phyloP scores from a whole-genome alignment of 2,113 vertebrate species.

The Megatriorchis doriae region DNA sequence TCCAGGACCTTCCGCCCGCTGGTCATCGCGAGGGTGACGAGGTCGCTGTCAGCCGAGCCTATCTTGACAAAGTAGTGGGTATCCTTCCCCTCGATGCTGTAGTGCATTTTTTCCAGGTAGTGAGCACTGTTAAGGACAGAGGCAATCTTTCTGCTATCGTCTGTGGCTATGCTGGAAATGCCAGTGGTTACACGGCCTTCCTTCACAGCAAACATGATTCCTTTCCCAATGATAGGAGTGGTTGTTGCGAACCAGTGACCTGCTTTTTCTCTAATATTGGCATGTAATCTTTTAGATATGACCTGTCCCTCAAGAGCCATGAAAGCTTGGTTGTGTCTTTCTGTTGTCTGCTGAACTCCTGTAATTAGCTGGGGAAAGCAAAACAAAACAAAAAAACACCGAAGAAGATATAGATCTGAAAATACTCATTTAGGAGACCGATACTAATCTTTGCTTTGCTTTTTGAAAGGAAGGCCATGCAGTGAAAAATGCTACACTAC shows the following conservation, averaged over 20 bases:
- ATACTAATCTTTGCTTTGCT: background rate
- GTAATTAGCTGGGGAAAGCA: constrained; percentile 84
- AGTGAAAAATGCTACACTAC: background rate
- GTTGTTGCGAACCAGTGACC: constrained; percentile 96
- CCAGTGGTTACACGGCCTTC: constrained; percentile 89
- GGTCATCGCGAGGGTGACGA: constrained; percentile 88
- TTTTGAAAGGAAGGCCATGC: background rate
- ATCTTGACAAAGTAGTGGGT: constrained; percentile 97
- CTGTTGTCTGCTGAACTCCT: constrained; percentile 93
- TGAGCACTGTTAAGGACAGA: constrained; percentile 90
- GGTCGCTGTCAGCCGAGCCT: constrained; percentile 88
- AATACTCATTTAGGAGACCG: background rate
- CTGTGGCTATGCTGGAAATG: constrained; percentile 85
- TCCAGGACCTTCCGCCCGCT: constrained; percentile 92
- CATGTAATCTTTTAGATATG: constrained; percentile 86
- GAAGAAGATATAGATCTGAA: background rate
- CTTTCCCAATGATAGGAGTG: constrained; percentile 91
- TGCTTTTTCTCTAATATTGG: constrained; percentile 83
- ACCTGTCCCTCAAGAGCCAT: constrained; percentile 94
- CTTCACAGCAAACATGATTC: constrained; percentile 94
- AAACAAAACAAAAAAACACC: background rate
- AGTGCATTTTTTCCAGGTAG: constrained; percentile 95
- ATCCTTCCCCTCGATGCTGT: constrained; percentile 92
- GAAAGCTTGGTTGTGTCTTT: constrained; percentile 96
- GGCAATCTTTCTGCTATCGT: constrained; percentile 93